Percentiles rank a stretch among this genome's conserved stretches.
These are phyloP conservation scores for Patella pellucida DNA, from an alignment of 2,888 invertebrate species.

Conservation along the genomic window DNA sequence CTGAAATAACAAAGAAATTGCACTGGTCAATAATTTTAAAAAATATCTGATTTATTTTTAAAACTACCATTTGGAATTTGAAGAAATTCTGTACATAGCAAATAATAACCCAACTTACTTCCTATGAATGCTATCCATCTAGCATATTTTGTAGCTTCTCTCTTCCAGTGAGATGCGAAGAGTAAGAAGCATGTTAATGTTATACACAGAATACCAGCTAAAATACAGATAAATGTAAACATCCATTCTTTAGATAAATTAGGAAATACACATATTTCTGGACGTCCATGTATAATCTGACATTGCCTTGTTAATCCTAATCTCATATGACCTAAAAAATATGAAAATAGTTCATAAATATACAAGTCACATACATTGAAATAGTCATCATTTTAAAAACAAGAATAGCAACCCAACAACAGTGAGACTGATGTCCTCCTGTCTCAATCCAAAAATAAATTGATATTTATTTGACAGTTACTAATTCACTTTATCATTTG, in stretches of 20 bases:
- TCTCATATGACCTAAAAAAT: conserved; percentile 47
- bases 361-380: too few species aligned
- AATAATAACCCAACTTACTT: conserved; percentile 43
- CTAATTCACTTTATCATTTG: too few species aligned
- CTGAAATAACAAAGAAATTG: conserved; percentile 27
- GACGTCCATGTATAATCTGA: conserved; percentile 49
- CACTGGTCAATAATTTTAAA: background rate
- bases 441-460: too few species aligned
- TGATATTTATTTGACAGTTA: too few species aligned
- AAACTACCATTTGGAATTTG: too few species aligned
- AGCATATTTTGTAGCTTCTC: conserved; percentile 52
- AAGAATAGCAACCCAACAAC: too few species aligned
- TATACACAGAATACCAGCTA: conserved; percentile 53
- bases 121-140: conserved; percentile 58
- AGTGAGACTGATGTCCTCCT: too few species aligned
- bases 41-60: background rate
- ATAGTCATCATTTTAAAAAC: too few species aligned
- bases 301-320: conserved; percentile 55
- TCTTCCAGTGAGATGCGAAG: conserved; percentile 53
- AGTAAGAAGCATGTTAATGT: conserved; percentile 50
- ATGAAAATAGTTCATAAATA: background rate
- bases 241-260: conserved; percentile 54
- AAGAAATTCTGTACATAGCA: too few species aligned
- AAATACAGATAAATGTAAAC: conserved; percentile 52
- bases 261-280: conserved; percentile 51